phyloP scores from a whole-genome alignment of 2,113 vertebrate species.

The Marmota monax region DNA sequence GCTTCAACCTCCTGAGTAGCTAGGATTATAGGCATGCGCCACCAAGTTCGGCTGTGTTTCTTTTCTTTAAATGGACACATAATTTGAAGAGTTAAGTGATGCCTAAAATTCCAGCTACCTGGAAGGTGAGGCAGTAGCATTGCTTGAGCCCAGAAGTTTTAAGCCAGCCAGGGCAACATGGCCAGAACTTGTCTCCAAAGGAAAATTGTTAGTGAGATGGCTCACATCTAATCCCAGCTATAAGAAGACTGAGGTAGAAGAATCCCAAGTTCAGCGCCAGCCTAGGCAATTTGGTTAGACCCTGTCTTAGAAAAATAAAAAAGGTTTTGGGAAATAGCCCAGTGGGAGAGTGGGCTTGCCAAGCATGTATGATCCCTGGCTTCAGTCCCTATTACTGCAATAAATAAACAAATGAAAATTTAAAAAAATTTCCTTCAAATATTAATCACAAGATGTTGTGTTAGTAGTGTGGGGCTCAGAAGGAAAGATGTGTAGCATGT shows the following conservation, averaged over 20 bases:
- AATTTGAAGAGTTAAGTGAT: no score
- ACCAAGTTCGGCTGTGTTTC: not conserved
- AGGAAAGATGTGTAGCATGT: slow-evolving; percentile 1
- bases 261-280: not conserved
- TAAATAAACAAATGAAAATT: no score
- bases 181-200: no score
- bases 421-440: not conserved
- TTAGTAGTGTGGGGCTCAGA: not conserved
- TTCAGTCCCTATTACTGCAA: no score
- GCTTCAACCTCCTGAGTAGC: not conserved
- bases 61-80: no score
- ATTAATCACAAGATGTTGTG: not conserved
- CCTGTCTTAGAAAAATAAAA: not conserved
- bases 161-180: no score
- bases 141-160: no score
- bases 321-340: not conserved
- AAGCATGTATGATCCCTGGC: no score
- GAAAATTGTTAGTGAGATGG: no score
- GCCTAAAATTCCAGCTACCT: no score
- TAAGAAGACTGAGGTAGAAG: not conserved
- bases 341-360: no score
- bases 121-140: no score
- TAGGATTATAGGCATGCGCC: not conserved
- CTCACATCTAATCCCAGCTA: not conserved
- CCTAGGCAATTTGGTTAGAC: not conserved